A percentile compares a stretch with the other conserved stretches of the same genome.
Evolutionary conservation across 2,113 vertebrate species (phyloP).

Genomic region (Chaenocephalus aceratus): DNA sequence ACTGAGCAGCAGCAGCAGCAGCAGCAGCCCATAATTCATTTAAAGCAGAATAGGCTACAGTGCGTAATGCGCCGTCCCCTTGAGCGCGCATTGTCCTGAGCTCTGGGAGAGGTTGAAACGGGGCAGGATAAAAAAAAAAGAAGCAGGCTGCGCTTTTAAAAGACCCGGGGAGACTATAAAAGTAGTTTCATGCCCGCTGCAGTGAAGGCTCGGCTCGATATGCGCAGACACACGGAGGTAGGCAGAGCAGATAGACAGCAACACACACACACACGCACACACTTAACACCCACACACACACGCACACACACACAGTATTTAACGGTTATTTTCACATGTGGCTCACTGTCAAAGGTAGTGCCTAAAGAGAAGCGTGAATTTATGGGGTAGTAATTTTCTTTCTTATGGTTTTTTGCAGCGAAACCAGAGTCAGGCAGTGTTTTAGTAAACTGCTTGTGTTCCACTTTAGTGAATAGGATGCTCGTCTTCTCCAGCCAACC

Average conservation of each 20-base stretch:
- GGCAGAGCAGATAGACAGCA: slow-evolving; percentile 48
- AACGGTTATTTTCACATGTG: slow-evolving; percentile 29
- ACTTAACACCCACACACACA: not conserved
- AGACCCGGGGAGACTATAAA: slow-evolving; percentile 77
- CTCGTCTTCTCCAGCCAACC: slow-evolving; percentile 47
- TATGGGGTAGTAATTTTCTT: not conserved
- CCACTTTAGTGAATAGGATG: slow-evolving; percentile 64
- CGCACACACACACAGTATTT: not conserved
- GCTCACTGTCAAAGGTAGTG: slow-evolving; percentile 32
- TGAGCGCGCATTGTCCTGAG: slow-evolving; percentile 55
- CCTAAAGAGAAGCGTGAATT: slow-evolving; percentile 6
- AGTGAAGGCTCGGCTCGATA: slow-evolving; percentile 49
- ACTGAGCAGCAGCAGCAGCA: slow-evolving; percentile 15
- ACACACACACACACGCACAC: slow-evolving; percentile 29
- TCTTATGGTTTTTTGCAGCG: not conserved
- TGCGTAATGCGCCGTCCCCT: slow-evolving; percentile 45
- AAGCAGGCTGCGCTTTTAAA: slow-evolving; percentile 71
- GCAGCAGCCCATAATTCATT: slow-evolving; percentile 31
- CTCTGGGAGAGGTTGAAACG: slow-evolving; percentile 49
- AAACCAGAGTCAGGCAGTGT: not conserved
- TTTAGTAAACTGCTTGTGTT: slow-evolving; percentile 3
- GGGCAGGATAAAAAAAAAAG: slow-evolving; percentile 56
- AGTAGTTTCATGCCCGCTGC: slow-evolving; percentile 73
- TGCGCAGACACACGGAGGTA: slow-evolving; percentile 53
- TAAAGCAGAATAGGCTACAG: slow-evolving; percentile 7